Evolutionary conservation across 2,113 vertebrate species (phyloP), one percentile per base, ranked within the genome.

Genomic region (Mesembrinibis cayennensis): DNA sequence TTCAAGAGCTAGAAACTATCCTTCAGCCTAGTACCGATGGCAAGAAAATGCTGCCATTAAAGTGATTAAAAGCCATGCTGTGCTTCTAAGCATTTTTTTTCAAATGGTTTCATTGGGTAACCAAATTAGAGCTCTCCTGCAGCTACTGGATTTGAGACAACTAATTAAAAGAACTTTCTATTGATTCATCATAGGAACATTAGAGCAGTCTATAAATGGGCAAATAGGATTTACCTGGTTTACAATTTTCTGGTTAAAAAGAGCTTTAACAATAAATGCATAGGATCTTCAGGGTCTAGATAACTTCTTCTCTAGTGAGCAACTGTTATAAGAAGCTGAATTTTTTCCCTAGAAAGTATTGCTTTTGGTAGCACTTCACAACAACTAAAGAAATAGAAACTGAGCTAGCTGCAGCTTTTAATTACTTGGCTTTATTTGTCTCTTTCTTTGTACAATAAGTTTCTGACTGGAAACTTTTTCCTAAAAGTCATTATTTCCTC

Each of bases 21-120:
- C 80, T 82, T 93, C 61, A 96, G 77, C 70, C 45, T 62, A 47
- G 66, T 72, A 97, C 62, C 77, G 73, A 32, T 65, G 70, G 70
- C 62, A 89, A 80, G 87, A 80, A 95, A 95, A 93, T 53, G 38
- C 66, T 95, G 58, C 73, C 73, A 56, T 91, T 95, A 80, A 85
- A 87, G 66, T 79, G 89, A 92, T 93, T 93, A 89, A 97, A 93
- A 80, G 70, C 56, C 40, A 27, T 69, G 65, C 84, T 94, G 70
- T 2, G 79, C 50, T 91, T 82, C 70, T 62, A 58, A 85, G 32
- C 30, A 8, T 66, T 88, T 66, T 36, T 92, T 83, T 34, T 29
- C 44, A 81, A 84, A 77, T 85, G 7, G 34, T 82, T 97, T 96
- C 78, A 55, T 29, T 85, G 82, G 89, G 65, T 92, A 91, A 85